phyloP scores from a whole-genome alignment of 1,140 invertebrate genomes.

The Ostrea denselamellosa region DNA sequence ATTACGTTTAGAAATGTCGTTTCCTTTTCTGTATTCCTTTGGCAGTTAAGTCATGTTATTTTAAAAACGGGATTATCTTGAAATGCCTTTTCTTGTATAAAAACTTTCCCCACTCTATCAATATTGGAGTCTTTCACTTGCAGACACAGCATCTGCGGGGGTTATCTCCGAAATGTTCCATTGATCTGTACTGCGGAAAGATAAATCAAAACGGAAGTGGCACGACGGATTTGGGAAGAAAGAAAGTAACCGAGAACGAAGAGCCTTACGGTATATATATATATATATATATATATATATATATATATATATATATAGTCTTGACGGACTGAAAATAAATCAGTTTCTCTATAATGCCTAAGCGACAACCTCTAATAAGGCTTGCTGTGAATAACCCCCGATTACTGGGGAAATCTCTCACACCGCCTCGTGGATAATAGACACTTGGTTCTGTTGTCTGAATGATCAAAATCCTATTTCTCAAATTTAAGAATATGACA shows the following conservation, averaged over 20 bases:
- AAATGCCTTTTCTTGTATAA: not conserved
- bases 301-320: slow-evolving; percentile 16
- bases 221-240: slow-evolving; percentile 19
- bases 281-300: too few relatives aligned
- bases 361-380: slow-evolving; percentile 17
- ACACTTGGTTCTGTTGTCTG: not conserved
- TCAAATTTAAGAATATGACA: not conserved
- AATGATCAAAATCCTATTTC: not conserved
- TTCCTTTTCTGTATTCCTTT: not conserved
- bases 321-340: slow-evolving; percentile 8
- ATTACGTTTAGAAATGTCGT: not conserved
- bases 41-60: not conserved
- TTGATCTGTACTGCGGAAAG: not conserved
- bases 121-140: not conserved
- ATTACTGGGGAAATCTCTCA: not conserved
- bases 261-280: not conserved
- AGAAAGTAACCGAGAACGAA: not conserved
- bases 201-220: slow-evolving; percentile 35
- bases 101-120: slow-evolving; percentile 3
- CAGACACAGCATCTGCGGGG: not conserved
- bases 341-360: not conserved
- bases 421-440: not conserved
- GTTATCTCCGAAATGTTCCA: not conserved
- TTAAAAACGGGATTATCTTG: not conserved
- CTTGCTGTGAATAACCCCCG: not conserved